Percentiles rank a stretch among this genome's conserved stretches.
phyloP scores from a whole-genome alignment of 2,797 vertebrate genomes.

The Euphonia xanthogaster region DNA sequence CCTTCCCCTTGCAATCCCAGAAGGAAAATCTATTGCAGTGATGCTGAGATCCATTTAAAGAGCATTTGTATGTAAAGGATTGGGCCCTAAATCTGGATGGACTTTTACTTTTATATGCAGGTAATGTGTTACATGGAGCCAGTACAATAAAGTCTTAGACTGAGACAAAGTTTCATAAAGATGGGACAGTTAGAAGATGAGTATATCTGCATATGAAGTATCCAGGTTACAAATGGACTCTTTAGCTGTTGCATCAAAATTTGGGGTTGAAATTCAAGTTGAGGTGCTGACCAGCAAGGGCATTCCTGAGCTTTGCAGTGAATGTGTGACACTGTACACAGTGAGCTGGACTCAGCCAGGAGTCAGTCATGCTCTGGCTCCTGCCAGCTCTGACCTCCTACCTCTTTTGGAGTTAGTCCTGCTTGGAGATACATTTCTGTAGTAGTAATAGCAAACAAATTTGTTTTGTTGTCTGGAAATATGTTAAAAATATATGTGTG shows the following conservation, averaged over 20 bases:
- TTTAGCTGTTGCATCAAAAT: not conserved
- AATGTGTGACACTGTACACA: not conserved
- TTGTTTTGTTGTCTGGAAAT: constrained; percentile 56
- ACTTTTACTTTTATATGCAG: not conserved
- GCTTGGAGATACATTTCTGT: not conserved
- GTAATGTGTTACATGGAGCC: not conserved
- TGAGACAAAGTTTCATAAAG: not conserved
- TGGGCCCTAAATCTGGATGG: constrained; percentile 13
- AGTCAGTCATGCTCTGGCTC: not conserved
- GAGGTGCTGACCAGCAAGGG: not conserved
- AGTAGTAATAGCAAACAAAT: constrained; percentile 34
- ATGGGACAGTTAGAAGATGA: not conserved
- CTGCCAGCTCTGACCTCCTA: not conserved
- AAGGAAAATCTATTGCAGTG: not conserved
- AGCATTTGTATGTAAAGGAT: not conserved
- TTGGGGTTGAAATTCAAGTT: not conserved
- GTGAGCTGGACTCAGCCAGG: not conserved
- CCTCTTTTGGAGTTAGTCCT: not conserved
- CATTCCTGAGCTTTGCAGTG: not conserved
- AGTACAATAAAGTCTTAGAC: not conserved
- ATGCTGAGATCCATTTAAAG: not conserved
- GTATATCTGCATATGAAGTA: not conserved
- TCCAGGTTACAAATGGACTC: not conserved
- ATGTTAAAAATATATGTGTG: constrained; percentile 22
- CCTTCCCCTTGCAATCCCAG: not conserved